Conservation (phyloP, 2,888 invertebrate genomes). For the Macaria notata region DNA sequence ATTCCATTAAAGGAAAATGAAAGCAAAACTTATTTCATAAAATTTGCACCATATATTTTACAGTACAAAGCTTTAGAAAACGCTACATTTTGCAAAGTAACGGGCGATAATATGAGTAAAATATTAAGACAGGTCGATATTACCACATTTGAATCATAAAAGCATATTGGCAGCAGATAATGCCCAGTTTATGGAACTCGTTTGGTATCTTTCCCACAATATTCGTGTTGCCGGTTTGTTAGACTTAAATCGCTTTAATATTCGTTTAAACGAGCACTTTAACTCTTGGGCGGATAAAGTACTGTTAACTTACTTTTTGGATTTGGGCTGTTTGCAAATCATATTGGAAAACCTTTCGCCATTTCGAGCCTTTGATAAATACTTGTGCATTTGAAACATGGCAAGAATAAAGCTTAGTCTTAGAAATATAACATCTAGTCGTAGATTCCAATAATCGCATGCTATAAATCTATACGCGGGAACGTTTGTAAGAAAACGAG, state of each 20-base stretch:
- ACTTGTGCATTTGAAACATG: too few relatives aligned
- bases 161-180: constrained; percentile 36
- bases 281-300: constrained; percentile 30
- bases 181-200: constrained; percentile 37
- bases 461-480: constrained; percentile 3
- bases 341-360: too few relatives aligned
- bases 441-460: not conserved
- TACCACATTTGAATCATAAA: constrained; percentile 35
- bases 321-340: constrained; percentile 3
- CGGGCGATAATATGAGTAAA: constrained; percentile 1
- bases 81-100: not conserved
- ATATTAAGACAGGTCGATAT: constrained; percentile 27
- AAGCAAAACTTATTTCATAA: too few relatives aligned
- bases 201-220: constrained; percentile 44
- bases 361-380: too few relatives aligned
- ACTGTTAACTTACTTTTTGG: constrained; percentile 28
- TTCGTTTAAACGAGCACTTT: constrained; percentile 41
- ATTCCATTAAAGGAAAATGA: too few relatives aligned
- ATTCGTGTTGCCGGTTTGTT: constrained; percentile 43
- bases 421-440: not conserved
- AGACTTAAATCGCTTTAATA: constrained; percentile 44
- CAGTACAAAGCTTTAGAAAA: too few relatives aligned
- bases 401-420: not conserved
- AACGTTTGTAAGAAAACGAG: constrained; percentile 15
- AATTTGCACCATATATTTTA: too few relatives aligned